Conservation (phyloP, 2,888 invertebrate species). For the Drosophila limbata region DNA sequence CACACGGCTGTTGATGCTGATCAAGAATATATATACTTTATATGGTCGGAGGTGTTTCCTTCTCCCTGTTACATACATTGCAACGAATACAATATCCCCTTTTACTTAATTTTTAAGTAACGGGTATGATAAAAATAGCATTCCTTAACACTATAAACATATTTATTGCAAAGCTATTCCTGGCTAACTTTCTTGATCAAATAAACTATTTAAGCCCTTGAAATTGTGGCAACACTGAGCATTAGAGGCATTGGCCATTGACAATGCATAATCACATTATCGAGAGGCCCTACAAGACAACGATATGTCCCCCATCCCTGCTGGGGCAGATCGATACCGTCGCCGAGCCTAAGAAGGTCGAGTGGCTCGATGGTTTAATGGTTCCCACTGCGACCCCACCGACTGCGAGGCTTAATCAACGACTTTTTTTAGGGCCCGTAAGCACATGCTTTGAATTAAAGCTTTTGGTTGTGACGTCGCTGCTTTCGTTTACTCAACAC, state of each 20-base stretch:
- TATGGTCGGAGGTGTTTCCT: too few relatives aligned
- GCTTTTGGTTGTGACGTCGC: slow-evolving; percentile 43
- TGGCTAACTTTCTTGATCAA: background rate
- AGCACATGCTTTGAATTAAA: slow-evolving; percentile 12
- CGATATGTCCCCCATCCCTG: slow-evolving; percentile 6
- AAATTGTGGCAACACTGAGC: background rate
- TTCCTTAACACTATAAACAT: too few relatives aligned
- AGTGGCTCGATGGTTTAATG: slow-evolving; percentile 7
- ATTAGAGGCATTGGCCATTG: slow-evolving; percentile 13
- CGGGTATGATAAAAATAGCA: too few relatives aligned
- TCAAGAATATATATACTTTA: too few relatives aligned
- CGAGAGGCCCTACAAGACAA: slow-evolving; percentile 37
- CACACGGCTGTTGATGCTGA: too few relatives aligned
- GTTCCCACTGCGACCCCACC: slow-evolving; percentile 4
- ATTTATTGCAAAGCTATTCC: background rate
- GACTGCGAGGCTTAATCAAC: slow-evolving; percentile 18
- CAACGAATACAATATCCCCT: too few relatives aligned
- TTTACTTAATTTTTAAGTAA: too few relatives aligned
- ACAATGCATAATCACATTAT: slow-evolving; percentile 46
- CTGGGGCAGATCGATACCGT: slow-evolving; percentile 37
- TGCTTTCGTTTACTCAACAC: background rate
- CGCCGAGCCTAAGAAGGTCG: slow-evolving; percentile 21
- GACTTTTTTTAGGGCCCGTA: slow-evolving; percentile 11
- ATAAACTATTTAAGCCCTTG: background rate
- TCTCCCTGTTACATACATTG: too few relatives aligned